A percentile compares a stretch with the other conserved stretches of the same genome.
Conservation (phyloP, 2,888 invertebrate species). For the Drosophila limbata region DNA sequence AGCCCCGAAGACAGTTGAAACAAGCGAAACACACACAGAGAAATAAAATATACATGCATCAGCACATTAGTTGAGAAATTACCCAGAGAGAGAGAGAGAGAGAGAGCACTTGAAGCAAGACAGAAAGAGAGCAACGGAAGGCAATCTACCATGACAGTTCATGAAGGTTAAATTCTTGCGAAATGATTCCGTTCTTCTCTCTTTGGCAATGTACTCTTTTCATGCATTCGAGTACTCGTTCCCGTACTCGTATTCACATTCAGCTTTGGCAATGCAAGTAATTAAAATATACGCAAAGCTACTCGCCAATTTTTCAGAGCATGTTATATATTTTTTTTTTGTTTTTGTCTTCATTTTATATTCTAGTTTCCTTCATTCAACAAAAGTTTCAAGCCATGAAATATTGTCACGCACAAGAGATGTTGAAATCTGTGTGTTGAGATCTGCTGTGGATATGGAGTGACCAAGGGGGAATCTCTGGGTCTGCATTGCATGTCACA, state of each 20-base stretch:
- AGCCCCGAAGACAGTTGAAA: constrained; percentile 48
- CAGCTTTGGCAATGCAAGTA: constrained; percentile 43
- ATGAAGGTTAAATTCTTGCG: constrained; percentile 75
- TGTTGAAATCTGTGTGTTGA: constrained; percentile 18
- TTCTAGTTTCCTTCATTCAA: constrained; percentile 41
- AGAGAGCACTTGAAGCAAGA: not conserved
- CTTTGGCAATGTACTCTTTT: constrained; percentile 1
- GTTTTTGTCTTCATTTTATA: constrained; percentile 6
- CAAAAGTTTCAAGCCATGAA: constrained; percentile 57
- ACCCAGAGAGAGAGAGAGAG: not conserved
- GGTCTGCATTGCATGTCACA: constrained; percentile 16
- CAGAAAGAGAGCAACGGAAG: constrained; percentile 16
- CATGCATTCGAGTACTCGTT: not conserved
- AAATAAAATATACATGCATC: constrained; percentile 56
- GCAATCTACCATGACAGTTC: constrained; percentile 77
- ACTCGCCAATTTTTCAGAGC: constrained; percentile 59
- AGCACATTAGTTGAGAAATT: constrained; percentile 40
- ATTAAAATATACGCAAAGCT: constrained; percentile 67
- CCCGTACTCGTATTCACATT: constrained; percentile 1
- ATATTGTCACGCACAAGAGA: constrained; percentile 70
- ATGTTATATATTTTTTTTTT: constrained; percentile 28
- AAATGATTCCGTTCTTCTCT: constrained; percentile 60
- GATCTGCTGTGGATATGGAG: constrained; percentile 12
- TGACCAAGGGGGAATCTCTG: too few relatives aligned
- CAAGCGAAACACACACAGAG: constrained; percentile 14